Percentiles rank a stretch among this genome's conserved stretches.
Evolutionary conservation across 2,113 vertebrate genomes (phyloP).

Genomic region (Phalacrocorax brasilianus): DNA sequence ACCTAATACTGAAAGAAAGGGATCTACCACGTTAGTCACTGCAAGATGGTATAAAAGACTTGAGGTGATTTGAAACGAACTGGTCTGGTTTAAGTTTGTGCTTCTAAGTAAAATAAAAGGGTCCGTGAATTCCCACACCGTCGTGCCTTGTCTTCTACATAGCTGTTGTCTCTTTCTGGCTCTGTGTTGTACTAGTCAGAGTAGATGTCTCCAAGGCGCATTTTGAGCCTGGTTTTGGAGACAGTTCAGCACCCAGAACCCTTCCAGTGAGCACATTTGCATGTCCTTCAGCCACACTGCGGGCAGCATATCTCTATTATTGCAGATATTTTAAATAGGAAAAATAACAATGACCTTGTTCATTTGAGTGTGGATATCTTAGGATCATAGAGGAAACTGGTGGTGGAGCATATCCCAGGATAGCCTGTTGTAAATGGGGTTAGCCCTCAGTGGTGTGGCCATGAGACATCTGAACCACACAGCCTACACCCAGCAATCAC

Average conservation of each 20-base stretch:
- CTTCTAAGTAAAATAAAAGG: neutral
- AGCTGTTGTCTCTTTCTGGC: neutral
- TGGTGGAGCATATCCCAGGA: too few relatives aligned
- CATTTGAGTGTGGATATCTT: neutral
- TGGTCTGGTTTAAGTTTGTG: neutral
- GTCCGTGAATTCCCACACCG: fast-evolving
- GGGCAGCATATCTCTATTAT: neutral
- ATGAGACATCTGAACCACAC: neutral
- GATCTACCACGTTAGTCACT: neutral
- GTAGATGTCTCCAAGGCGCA: neutral
- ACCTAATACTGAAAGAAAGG: neutral
- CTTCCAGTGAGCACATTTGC: neutral
- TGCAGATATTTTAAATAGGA: neutral
- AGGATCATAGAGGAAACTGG: neutral
- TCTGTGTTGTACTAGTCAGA: neutral
- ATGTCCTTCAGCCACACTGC: neutral
- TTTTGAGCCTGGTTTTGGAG: neutral
- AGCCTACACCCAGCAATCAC: neutral
- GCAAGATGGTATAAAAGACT: neutral
- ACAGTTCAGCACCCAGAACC: neutral
- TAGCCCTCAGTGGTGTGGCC: neutral
- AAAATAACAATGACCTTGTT: neutral
- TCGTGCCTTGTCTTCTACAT: neutral
- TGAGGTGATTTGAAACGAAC: neutral
- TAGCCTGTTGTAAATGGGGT: neutral